Conservation (phyloP, 2,113 vertebrate genomes). For the Hemiscyllium ocellatum region DNA sequence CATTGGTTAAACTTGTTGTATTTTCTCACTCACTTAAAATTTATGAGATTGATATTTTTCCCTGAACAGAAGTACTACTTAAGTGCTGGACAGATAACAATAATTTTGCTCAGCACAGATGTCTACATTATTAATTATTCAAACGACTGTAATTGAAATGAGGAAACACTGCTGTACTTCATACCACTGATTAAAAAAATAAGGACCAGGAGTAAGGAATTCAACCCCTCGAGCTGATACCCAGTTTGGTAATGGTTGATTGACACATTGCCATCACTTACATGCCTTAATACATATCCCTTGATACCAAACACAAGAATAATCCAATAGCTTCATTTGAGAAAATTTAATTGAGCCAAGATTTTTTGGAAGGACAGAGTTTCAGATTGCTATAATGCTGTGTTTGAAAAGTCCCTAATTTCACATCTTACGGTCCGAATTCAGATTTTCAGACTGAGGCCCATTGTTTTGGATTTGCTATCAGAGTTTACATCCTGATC, state of each 20-base stretch:
- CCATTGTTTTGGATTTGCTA: not conserved
- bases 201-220: not conserved
- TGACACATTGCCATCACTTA: not conserved
- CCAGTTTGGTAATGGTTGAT: not conserved
- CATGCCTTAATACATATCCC: not conserved
- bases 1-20: not conserved
- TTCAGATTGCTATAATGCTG: not conserved
- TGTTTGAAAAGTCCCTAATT: not conserved
- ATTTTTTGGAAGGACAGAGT: not conserved
- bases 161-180: not conserved
- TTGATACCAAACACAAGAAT: not conserved
- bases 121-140: not conserved
- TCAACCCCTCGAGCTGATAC: not conserved
- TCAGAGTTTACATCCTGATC: not conserved
- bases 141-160: not conserved
- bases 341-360: not conserved
- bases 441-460: not conserved
- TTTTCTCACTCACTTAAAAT: conserved; percentile 26
- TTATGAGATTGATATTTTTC: conserved; percentile 18
- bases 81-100: conserved; percentile 2
- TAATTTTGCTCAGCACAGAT: not conserved
- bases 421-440: not conserved
- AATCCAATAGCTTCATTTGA: not conserved
- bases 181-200: not conserved
- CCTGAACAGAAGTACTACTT: not conserved